Percentiles rank a stretch among this genome's conserved stretches.
phyloP scores from a whole-genome alignment of 2,113 vertebrate genomes.

The Pseudorasbora parva region DNA sequence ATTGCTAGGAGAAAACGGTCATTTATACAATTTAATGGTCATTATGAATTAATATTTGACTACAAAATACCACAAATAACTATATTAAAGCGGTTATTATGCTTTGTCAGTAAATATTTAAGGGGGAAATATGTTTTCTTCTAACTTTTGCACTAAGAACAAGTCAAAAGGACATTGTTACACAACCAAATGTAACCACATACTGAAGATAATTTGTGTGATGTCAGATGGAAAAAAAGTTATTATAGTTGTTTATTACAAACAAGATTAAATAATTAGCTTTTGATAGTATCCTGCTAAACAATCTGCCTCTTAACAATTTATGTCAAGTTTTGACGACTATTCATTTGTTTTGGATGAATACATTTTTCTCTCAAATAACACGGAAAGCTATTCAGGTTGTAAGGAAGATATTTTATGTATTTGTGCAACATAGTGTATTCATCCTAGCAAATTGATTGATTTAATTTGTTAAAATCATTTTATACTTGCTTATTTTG shows the following conservation, averaged over 20 bases:
- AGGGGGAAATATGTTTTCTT: not conserved
- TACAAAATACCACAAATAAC: not conserved
- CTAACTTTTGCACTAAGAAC: not conserved
- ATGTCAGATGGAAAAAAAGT: too few species aligned
- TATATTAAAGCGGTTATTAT: not conserved
- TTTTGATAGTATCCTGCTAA: too few species aligned
- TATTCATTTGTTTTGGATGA: too few species aligned
- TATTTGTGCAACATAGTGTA: not conserved
- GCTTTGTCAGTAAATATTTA: not conserved
- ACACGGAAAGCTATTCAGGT: not conserved
- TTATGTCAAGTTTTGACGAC: not conserved
- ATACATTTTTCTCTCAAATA: not conserved
- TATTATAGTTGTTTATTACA: too few species aligned
- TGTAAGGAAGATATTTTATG: too few species aligned
- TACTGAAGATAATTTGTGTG: too few species aligned
- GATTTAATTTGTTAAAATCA: not conserved
- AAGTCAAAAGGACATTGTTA: not conserved
- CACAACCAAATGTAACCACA: not conserved
- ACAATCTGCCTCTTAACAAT: not conserved
- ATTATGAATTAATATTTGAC: not conserved
- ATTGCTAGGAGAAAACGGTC: too few species aligned
- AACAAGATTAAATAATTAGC: too few species aligned
- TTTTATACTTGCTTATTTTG: not conserved
- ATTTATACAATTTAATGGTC: not conserved
- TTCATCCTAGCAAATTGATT: too few species aligned